A percentile compares a stretch with the other conserved stretches of the same genome.
These are phyloP conservation scores for Empidonax traillii DNA, from an alignment of 2,113 vertebrate species.

Conservation along the genomic window DNA sequence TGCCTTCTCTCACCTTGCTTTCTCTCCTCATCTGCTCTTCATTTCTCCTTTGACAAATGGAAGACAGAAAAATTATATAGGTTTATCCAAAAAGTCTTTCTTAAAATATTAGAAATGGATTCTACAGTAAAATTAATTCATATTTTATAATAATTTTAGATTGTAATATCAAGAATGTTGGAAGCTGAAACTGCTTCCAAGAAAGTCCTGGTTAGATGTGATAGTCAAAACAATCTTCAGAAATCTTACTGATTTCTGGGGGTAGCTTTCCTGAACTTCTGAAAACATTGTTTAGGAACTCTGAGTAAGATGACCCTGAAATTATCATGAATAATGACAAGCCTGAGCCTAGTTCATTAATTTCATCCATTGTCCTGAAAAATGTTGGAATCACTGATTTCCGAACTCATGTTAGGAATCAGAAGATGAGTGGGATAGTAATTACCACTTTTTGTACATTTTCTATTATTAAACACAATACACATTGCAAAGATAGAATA, in stretches of 20 bases:
- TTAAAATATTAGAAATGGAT: neutral
- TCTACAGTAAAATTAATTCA: neutral
- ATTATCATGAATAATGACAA: neutral
- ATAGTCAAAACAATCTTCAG: neutral
- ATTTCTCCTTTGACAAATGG: neutral
- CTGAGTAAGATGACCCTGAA: neutral
- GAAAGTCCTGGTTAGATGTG: neutral
- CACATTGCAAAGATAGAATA: neutral
- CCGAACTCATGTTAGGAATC: neutral
- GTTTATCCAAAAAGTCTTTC: neutral
- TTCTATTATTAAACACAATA: neutral
- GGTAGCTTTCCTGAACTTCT: neutral
- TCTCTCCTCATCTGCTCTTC: neutral
- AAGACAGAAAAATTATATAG: neutral
- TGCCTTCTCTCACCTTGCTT: neutral
- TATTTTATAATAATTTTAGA: neutral
- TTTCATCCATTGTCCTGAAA: neutral
- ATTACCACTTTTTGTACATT: neutral
- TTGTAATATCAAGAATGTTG: neutral
- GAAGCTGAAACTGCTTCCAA: neutral
- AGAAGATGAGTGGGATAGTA: neutral
- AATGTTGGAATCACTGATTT: neutral
- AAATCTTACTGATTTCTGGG: neutral
- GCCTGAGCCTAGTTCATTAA: neutral
- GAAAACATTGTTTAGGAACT: neutral